Percentiles rank a stretch among this genome's conserved stretches.
These are phyloP conservation scores for Pholis gunnellus DNA, from an alignment of 2,113 vertebrate species.

Conservation along the genomic window DNA sequence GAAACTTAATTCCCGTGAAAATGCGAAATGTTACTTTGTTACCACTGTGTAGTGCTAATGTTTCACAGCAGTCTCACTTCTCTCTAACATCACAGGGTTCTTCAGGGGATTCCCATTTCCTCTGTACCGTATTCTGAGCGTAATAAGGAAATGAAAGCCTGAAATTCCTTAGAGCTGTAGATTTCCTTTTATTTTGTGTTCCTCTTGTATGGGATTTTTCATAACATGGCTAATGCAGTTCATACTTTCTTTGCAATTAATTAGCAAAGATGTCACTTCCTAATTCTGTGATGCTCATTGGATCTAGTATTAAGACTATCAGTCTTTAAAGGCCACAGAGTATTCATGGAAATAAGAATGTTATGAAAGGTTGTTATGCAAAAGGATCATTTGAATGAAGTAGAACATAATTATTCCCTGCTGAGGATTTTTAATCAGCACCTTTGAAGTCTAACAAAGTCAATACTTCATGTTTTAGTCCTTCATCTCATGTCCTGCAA, in stretches of 20 bases:
- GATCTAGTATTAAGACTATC: neutral
- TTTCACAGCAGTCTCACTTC: constrained; percentile 7
- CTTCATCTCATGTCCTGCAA: neutral
- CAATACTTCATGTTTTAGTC: neutral
- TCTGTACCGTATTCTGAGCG: neutral
- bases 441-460: neutral
- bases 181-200: neutral
- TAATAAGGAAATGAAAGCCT: constrained; percentile 2
- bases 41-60: constrained; percentile 22
- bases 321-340: neutral
- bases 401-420: neutral
- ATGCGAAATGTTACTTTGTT: neutral
- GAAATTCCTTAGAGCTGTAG: neutral
- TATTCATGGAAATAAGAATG: neutral
- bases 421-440: neutral
- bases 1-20: neutral
- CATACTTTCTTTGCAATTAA: neutral
- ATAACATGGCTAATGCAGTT: too few relatives aligned
- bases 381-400: neutral
- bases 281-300: neutral
- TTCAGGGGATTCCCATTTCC: constrained; percentile 17
- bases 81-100: neutral
- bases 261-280: neutral
- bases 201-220: neutral
- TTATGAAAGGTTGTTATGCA: neutral